phyloP scores from a whole-genome alignment of 1,140 invertebrate genomes.

The Ericerus pela region DNA sequence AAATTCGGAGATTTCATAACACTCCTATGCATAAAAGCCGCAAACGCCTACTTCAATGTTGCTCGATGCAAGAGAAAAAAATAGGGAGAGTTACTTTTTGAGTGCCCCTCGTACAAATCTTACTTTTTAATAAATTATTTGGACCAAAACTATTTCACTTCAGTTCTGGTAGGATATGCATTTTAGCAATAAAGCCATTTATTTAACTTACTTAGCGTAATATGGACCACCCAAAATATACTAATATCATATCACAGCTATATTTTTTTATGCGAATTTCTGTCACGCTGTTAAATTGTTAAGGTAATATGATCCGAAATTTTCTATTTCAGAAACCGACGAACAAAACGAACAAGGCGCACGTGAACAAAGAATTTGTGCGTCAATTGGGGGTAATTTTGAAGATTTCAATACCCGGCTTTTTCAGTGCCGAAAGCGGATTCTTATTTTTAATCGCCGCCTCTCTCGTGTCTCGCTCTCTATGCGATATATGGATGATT shows the following conservation, averaged over 20 bases:
- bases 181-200: too few relatives aligned
- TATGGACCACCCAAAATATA: background rate
- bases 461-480: constrained; percentile 68
- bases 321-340: constrained; percentile 20
- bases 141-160: too few relatives aligned
- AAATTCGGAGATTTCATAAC: too few relatives aligned
- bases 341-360: constrained; percentile 46
- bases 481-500: constrained; percentile 96
- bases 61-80: too few relatives aligned
- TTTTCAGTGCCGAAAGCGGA: constrained; percentile 55
- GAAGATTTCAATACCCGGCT: constrained; percentile 67
- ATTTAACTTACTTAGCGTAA: too few relatives aligned
- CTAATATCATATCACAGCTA: background rate
- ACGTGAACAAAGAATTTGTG: constrained; percentile 72
- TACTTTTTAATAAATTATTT: too few relatives aligned
- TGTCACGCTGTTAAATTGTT: background rate
- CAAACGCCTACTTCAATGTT: too few relatives aligned
- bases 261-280: background rate
- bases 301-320: background rate
- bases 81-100: too few relatives aligned
- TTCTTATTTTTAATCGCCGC: constrained; percentile 66
- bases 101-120: too few relatives aligned
- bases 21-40: too few relatives aligned
- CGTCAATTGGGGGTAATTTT: constrained; percentile 59
- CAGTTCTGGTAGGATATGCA: too few relatives aligned